These are phyloP conservation scores for Scleropages formosus DNA, from an alignment of 2,797 vertebrate species.

Conservation along the genomic window DNA sequence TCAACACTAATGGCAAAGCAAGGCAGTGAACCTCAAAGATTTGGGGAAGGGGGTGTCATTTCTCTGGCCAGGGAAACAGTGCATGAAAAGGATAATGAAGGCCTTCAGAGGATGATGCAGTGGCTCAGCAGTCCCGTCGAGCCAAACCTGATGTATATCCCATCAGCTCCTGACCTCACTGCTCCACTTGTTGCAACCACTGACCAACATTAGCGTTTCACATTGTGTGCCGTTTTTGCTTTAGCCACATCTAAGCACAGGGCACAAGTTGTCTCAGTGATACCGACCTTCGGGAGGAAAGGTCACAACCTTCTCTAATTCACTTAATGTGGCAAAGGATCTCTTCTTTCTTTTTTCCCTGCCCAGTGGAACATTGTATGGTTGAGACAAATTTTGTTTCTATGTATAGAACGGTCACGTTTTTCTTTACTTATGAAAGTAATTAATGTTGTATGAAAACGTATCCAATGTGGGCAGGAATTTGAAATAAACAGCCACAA, in stretches of 20 bases:
- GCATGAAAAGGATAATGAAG: neutral
- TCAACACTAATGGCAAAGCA: neutral
- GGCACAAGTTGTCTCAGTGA: neutral
- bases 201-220: neutral
- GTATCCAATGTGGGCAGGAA: neutral
- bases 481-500: neutral
- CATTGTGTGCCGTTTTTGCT: neutral
- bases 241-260: neutral
- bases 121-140: neutral
- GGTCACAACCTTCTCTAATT: constrained; percentile 16
- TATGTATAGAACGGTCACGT: constrained; percentile 5
- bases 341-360: neutral
- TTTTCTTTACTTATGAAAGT: neutral
- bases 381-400: constrained; percentile 2
- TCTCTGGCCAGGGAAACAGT: neutral
- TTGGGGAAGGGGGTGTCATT: constrained; percentile 14
- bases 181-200: neutral
- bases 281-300: constrained; percentile 19
- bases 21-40: neutral
- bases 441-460: neutral
- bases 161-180: neutral
- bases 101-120: neutral
- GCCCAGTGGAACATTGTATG: neutral
- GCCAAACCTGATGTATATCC: neutral
- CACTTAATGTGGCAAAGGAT: neutral